Percentiles rank a stretch among this genome's conserved stretches.
These are phyloP conservation scores for Orius insidiosus DNA, from an alignment of 1,140 invertebrate genomes.

Conservation along the genomic window DNA sequence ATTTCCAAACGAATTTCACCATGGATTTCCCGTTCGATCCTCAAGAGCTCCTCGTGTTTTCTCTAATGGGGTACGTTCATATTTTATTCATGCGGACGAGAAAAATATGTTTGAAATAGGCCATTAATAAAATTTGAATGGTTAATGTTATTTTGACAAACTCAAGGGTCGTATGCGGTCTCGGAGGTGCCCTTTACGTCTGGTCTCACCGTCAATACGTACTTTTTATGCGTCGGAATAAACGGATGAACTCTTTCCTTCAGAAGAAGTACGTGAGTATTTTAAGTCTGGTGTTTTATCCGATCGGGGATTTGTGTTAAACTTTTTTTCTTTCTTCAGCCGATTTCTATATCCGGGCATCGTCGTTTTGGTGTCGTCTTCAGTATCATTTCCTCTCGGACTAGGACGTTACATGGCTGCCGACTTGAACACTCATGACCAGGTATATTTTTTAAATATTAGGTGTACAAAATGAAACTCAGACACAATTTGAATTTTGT, in stretches of 20 bases:
- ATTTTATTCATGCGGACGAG: too few species aligned
- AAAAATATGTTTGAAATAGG: too few species aligned
- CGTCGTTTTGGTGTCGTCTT: constrained; percentile 61
- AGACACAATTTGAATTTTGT: too few species aligned
- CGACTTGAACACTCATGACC: constrained; percentile 67
- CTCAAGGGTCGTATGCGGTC: constrained; percentile 60
- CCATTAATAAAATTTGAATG: too few species aligned
- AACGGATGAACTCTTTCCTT: constrained; percentile 78
- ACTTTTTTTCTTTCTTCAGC: constrained; percentile 31
- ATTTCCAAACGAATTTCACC: constrained; percentile 87
- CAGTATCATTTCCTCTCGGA: constrained; percentile 70
- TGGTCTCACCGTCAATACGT: constrained; percentile 87
- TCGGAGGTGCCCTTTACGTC: constrained; percentile 85
- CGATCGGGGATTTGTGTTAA: not conserved
- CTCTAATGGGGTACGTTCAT: constrained; percentile 67
- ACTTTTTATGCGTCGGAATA: constrained; percentile 85
- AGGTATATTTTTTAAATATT: too few species aligned
- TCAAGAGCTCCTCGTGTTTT: constrained; percentile 87
- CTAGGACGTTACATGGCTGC: constrained; percentile 78
- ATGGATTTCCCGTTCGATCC: constrained; percentile 97
- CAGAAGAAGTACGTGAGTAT: constrained; percentile 78
- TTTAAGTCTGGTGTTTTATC: not conserved
- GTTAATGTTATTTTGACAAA: too few species aligned
- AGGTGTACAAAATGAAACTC: too few species aligned
- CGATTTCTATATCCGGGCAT: constrained; percentile 82